These are phyloP conservation scores for Myotis lucifugus DNA, from an alignment of 2,113 vertebrate genomes.

Conservation along the genomic window DNA sequence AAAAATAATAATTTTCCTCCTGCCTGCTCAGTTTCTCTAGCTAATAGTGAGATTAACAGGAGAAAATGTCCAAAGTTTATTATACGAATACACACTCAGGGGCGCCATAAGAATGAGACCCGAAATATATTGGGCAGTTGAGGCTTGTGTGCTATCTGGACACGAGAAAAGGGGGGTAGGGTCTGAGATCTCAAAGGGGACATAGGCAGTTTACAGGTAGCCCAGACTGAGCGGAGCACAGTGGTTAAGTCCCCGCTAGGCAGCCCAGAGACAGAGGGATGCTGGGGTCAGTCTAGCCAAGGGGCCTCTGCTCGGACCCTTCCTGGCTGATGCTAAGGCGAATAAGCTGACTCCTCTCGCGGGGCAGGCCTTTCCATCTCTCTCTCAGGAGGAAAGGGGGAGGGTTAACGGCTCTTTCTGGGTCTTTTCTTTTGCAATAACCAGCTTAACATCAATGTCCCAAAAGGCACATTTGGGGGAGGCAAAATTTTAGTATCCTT, in stretches of 20 bases:
- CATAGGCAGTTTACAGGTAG: neutral
- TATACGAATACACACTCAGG: too few relatives aligned
- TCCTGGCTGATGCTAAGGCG: too few relatives aligned
- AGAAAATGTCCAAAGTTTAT: neutral
- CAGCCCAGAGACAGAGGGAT: neutral
- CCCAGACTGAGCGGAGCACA: neutral
- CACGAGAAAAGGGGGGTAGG: neutral
- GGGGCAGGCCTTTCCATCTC: neutral
- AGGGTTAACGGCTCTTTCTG: neutral
- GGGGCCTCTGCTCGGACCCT: neutral
- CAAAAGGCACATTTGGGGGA: neutral
- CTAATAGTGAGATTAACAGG: neutral
- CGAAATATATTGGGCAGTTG: neutral
- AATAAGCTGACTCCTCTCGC: neutral
- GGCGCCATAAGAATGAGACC: neutral
- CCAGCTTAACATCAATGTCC: neutral
- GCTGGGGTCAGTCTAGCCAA: neutral
- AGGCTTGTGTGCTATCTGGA: neutral
- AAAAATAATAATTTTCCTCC: neutral
- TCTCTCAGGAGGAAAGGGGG: neutral
- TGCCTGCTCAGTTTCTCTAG: neutral
- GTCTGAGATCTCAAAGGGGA: neutral
- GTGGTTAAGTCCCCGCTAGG: neutral
- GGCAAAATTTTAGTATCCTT: neutral
- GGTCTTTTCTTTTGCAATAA: neutral